Conservation (phyloP, 2,113 vertebrate genomes). For the Helogale parvula region DNA sequence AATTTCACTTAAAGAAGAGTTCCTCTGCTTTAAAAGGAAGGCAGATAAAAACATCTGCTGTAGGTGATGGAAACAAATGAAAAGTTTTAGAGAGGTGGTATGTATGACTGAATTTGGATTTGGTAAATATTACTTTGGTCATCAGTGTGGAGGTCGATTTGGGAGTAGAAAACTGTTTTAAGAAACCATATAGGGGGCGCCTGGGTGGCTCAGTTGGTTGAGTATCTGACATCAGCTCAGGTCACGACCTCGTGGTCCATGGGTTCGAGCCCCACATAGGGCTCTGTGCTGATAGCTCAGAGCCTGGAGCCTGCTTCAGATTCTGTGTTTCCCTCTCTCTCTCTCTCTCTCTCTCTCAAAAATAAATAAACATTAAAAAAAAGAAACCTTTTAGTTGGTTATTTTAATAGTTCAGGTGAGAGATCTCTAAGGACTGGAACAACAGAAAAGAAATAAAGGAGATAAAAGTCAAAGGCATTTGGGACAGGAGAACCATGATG, state of each 20-base stretch:
- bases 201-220: too few species aligned
- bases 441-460: not conserved
- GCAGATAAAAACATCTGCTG: constrained; percentile 31
- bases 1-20: constrained; percentile 22
- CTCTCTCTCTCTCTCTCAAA: too few species aligned
- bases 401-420: constrained; percentile 33
- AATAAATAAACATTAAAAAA: not conserved
- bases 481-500: too few species aligned
- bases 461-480: not conserved
- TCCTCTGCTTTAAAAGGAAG: constrained; percentile 6
- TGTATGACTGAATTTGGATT: not conserved
- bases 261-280: too few species aligned
- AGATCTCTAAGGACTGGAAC: not conserved
- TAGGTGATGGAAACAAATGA: not conserved
- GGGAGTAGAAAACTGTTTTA: not conserved
- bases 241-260: too few species aligned
- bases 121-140: not conserved
- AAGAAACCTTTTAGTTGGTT: not conserved
- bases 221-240: too few species aligned
- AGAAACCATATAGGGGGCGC: not conserved
- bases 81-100: not conserved
- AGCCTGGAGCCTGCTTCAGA: too few species aligned
- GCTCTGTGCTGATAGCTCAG: too few species aligned
- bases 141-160: not conserved
- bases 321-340: too few species aligned